These are phyloP conservation scores for Pocillopora grandis DNA, from an alignment of 92 coral and sea anemone species.

Conservation along the genomic window DNA sequence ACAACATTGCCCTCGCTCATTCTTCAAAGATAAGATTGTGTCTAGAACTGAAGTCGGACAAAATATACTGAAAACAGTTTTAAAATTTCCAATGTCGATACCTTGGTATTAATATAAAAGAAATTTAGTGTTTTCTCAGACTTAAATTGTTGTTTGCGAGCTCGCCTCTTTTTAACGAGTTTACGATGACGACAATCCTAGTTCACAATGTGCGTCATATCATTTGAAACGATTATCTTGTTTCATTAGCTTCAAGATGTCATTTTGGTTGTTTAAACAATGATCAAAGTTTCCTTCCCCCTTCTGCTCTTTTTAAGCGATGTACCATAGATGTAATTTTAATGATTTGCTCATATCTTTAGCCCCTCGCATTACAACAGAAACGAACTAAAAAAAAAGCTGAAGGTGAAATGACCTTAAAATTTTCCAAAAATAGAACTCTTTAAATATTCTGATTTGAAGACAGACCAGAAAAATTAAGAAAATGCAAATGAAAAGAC, in stretches of 20 bases:
- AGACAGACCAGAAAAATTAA: no score
- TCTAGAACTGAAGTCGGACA: background rate
- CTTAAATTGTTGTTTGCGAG: background rate
- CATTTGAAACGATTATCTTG: background rate
- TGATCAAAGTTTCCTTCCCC: no score
- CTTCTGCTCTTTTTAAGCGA: no score
- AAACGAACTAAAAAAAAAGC: no score
- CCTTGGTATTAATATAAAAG: background rate
- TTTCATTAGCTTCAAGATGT: background rate
- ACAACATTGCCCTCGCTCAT: background rate
- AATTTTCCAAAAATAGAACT: no score
- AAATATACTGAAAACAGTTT: background rate
- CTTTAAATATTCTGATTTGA: no score
- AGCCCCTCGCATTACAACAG: no score
- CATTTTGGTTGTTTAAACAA: background rate
- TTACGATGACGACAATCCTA: background rate
- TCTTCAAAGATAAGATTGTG: background rate
- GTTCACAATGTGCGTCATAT: constrained; percentile 12
- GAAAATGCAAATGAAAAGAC: no score
- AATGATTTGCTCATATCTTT: no score
- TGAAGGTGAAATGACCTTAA: no score
- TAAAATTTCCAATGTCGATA: background rate
- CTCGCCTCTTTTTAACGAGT: background rate
- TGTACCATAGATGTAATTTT: no score
- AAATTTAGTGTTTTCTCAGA: background rate